Conservation (phyloP, 1,140 invertebrate genomes). For the Drosophila funebris region DNA sequence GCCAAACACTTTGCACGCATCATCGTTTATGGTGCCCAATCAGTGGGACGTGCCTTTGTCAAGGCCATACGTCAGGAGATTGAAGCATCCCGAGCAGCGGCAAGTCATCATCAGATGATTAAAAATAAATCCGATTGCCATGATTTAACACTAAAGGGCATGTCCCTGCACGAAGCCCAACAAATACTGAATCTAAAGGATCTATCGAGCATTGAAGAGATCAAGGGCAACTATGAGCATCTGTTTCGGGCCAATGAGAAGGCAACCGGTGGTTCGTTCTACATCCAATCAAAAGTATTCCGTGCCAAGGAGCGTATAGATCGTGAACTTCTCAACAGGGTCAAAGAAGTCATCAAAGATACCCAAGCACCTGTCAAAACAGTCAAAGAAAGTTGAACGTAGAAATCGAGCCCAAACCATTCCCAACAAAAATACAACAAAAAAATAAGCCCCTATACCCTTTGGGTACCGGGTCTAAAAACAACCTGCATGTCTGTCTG, state of each 20-base stretch:
- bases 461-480: too few relatives aligned
- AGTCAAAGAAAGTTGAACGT: slow-evolving; percentile 1
- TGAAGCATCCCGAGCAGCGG: slow-evolving; percentile 51
- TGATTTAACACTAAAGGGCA: slow-evolving; percentile 41
- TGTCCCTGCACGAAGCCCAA: slow-evolving; percentile 56
- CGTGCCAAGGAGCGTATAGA: slow-evolving; percentile 96
- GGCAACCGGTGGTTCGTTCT: slow-evolving; percentile 96
- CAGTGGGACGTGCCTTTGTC: slow-evolving; percentile 50
- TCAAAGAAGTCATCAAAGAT: neutral
- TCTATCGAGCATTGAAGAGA: slow-evolving; percentile 31
- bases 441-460: too few relatives aligned
- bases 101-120: slow-evolving; percentile 71
- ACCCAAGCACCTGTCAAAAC: neutral
- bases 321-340: slow-evolving; percentile 86
- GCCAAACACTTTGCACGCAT: slow-evolving; percentile 53
- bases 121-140: neutral
- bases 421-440: neutral
- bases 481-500: neutral
- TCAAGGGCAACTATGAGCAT: slow-evolving; percentile 86
- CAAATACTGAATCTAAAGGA: slow-evolving; percentile 53
- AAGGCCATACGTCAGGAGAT: slow-evolving; percentile 60
- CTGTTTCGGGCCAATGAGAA: slow-evolving; percentile 96
- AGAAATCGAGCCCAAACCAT: neutral
- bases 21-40: slow-evolving; percentile 39
- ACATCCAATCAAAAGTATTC: slow-evolving; percentile 98